phyloP scores from a whole-genome alignment of 2,888 invertebrate genomes.

The Adelognathus sp. region DNA sequence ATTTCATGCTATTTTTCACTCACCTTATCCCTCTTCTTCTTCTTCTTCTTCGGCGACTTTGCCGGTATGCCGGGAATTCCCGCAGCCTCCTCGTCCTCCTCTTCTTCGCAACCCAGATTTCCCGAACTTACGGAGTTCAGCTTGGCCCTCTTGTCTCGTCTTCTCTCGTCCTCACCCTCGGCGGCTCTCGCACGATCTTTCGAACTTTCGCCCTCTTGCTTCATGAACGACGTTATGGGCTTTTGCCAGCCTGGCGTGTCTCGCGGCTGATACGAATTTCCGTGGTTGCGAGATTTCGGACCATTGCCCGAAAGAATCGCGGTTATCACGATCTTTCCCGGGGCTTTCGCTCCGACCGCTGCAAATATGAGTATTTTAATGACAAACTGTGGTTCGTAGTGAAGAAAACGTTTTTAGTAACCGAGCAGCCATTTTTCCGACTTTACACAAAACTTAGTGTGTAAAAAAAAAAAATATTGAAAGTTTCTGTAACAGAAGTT shows the following conservation, averaged over 20 bases:
- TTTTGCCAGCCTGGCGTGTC: conserved; percentile 84
- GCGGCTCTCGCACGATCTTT: conserved; percentile 11
- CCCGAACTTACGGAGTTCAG: background rate
- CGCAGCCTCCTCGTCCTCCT: background rate
- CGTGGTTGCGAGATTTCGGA: conserved; percentile 63
- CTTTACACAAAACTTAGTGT: too few relatives aligned
- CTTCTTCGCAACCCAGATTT: background rate
- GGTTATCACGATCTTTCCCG: conserved; percentile 56
- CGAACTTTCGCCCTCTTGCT: conserved; percentile 41
- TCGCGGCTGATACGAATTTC: conserved; percentile 83
- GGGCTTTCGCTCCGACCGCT: conserved; percentile 70
- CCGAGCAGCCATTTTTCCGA: too few relatives aligned
- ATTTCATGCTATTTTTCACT: background rate
- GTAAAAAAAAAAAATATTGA: too few relatives aligned
- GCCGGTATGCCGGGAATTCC: conserved; percentile 10
- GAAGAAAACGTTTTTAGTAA: background rate
- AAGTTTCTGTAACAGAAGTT: too few relatives aligned
- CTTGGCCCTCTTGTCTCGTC: background rate
- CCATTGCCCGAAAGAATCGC: conserved; percentile 32
- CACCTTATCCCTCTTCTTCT: too few relatives aligned
- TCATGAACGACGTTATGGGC: conserved; percentile 82
- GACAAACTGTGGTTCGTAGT: conserved; percentile 15
- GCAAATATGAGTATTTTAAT: conserved; percentile 1
- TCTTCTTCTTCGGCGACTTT: background rate
- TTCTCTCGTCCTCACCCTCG: background rate